A percentile compares a stretch with the other conserved stretches of the same genome.
Evolutionary conservation across 2,113 vertebrate genomes (phyloP).

Genomic region (Salminus brasiliensis): DNA sequence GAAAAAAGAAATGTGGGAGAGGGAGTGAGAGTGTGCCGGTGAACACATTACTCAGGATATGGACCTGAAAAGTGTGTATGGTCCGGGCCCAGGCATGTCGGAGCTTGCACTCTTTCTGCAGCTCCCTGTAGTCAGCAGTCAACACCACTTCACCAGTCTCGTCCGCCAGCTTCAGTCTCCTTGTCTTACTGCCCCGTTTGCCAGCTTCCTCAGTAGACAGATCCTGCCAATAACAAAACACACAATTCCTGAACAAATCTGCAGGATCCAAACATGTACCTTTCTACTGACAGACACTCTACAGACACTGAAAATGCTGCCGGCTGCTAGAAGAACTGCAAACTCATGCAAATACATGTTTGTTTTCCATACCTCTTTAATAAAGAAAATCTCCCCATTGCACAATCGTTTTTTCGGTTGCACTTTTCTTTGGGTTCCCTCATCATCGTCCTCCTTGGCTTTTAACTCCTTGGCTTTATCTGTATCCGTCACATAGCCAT

Average conservation of each 20-base stretch:
- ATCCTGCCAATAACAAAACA: slow-evolving; percentile 50
- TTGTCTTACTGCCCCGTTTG: neutral
- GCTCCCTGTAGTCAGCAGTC: slow-evolving; percentile 71
- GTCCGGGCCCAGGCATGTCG: slow-evolving; percentile 86
- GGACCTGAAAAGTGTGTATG: slow-evolving; percentile 87
- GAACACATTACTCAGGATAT: neutral
- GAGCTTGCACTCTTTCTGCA: slow-evolving; percentile 74
- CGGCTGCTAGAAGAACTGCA: neutral
- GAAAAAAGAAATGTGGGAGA: neutral
- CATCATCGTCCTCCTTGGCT: slow-evolving; percentile 13
- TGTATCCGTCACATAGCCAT: slow-evolving; percentile 73
- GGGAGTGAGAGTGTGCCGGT: slow-evolving; percentile 27
- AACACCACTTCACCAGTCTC: slow-evolving; percentile 48
- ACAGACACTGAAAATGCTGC: too few relatives aligned
- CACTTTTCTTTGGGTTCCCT: neutral
- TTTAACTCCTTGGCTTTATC: slow-evolving; percentile 10
- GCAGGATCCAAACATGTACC: neutral
- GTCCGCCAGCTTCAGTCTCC: slow-evolving; percentile 71
- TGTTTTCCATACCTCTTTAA: slow-evolving; percentile 67
- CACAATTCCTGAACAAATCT: neutral
- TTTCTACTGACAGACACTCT: neutral
- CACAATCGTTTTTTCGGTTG: slow-evolving; percentile 74
- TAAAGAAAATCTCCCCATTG: slow-evolving; percentile 87
- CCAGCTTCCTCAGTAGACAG: neutral
- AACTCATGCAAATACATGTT: neutral